Evolutionary conservation across 2,113 vertebrate species (phyloP), one percentile per base, ranked within the genome.

Genomic region (Rhinopithecus roxellana): DNA sequence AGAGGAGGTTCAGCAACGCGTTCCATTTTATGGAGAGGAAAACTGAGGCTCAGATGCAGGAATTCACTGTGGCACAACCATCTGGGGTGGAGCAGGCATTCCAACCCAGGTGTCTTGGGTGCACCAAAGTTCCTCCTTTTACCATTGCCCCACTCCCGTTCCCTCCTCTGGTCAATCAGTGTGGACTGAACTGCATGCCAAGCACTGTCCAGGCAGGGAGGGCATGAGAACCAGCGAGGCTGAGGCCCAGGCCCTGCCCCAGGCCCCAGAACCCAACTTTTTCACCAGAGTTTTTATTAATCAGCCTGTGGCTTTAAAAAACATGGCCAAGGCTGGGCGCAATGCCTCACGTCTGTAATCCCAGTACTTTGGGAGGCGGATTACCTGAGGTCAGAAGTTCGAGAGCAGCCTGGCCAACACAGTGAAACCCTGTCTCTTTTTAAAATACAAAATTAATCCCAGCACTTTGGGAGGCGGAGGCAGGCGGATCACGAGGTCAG

Each of bases 161-260:
- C 12, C 25, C 3, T 23, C 6, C 27, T 61, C 27, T 10, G 50
- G 45, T 8, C 32, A 5, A 25, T 85, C 55, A 1, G 3, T 0
- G 1, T 2, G 22, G 52, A 16, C 11, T 12, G 48, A 38, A 14
- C 17, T 5, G 13, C 16, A 3, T 4, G 14, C 16, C 30, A 1
- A 5, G 70, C 48, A 38, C 61, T 1, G 30, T 23, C 83, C 74
- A 14, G n/a, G n/a, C 16, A 6, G 16, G 32, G 55, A 3, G 6
- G 45, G 27, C 3, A n/a, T 6, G 0, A 48, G 38, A 77, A 17
- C 35, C 10, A 25, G 82, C 2, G 2, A 43, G 30, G 35, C 67
- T 3, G 23, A 17, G 35, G 25, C 45, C 84, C 64, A 32, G 32
- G 22, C 67, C 61, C 18, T 18, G 38, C 22, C 67, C 14, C 67